Conservation (phyloP, 2,113 vertebrate genomes). For the Leptobrachium leishanense region DNA sequence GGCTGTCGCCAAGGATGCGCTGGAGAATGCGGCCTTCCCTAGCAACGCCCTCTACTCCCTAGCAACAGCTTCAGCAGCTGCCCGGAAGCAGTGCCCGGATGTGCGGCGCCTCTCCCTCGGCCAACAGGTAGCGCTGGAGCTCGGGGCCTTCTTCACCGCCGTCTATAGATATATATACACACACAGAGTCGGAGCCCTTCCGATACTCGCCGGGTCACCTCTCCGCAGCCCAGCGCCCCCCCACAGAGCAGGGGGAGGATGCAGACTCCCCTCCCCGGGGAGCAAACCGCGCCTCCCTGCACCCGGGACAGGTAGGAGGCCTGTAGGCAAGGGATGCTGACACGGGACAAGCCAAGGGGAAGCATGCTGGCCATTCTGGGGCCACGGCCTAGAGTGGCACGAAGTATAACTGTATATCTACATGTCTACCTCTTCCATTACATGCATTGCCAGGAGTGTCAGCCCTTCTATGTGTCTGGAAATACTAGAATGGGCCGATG, state of each 20-base stretch:
- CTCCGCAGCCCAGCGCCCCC: background rate
- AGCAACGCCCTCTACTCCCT: background rate
- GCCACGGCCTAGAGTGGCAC: no score
- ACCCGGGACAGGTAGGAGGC: constrained; percentile 49
- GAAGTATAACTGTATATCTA: no score
- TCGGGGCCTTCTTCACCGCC: background rate
- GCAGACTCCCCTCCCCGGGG: constrained; percentile 41
- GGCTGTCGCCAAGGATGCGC: no score
- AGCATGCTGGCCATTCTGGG: background rate
- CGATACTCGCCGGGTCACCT: no score
- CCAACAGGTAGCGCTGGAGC: background rate
- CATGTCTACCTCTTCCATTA: no score
- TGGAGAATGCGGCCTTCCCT: background rate
- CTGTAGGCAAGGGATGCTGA: background rate
- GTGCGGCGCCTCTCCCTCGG: background rate
- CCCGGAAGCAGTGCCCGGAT: background rate
- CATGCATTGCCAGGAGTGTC: no score
- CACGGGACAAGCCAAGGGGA: background rate
- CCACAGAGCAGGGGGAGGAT: constrained; percentile 40
- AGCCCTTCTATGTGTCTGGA: no score
- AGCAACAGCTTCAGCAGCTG: rapidly evolving
- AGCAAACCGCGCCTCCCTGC: constrained; percentile 52
- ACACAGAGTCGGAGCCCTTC: no score
- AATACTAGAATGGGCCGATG: no score
- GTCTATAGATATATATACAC: background rate